Base-by-base conservation (phyloP, 1,140 invertebrate species). In the Pseudomyrmex flavicornis region DNA sequence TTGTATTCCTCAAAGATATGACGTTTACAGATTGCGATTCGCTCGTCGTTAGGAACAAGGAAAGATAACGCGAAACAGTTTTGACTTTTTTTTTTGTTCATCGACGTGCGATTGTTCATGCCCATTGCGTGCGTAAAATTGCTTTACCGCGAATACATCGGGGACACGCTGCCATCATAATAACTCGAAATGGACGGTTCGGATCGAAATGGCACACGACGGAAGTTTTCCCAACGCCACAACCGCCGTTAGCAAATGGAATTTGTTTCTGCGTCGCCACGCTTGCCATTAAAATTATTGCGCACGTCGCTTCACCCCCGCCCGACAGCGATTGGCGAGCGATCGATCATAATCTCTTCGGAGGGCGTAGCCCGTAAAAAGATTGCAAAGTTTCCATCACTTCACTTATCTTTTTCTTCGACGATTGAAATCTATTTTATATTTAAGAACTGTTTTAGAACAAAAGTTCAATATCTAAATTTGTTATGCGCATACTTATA, bases 201-300 rank as follows among this genome's bases (percentile, higher is more conserved):
- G 59, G 35, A 70, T 44, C 54, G 76, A 79, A 79, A 79, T 79
- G 65, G 76, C 52, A 70, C 54, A 79, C 65, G 54, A 70, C 54
- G 76, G 75, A 79, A 79, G 75, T 79, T 79, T 79, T 70, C 44
- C 35, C 76, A 69, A 20, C 54, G 65, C 76, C 59, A 58, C 54
- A 66, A 46, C 44, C 65, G 76, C 63, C 72, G 82, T 85, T 85
- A 79, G 80, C 82, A 83, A 89, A 84, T 88, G 63, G 82, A 89
- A 83, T 89, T 86, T 83, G 75, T 83, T 84, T 66, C 66, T 63
- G 75, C 66, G 75, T 66, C 65, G 75, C 83, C 83, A 17, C 74
- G 75, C 66, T 63, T 80, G 83, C 75, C 77, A 63, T 84, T 84
- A 77, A 73, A 84, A 79, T 84, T 79, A 77, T 73, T 84, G 74